A percentile compares a stretch with the other conserved stretches of the same genome.
These are phyloP conservation scores for Lordiphosa clarofinis DNA, from an alignment of 1,140 invertebrate species.

Conservation along the genomic window DNA sequence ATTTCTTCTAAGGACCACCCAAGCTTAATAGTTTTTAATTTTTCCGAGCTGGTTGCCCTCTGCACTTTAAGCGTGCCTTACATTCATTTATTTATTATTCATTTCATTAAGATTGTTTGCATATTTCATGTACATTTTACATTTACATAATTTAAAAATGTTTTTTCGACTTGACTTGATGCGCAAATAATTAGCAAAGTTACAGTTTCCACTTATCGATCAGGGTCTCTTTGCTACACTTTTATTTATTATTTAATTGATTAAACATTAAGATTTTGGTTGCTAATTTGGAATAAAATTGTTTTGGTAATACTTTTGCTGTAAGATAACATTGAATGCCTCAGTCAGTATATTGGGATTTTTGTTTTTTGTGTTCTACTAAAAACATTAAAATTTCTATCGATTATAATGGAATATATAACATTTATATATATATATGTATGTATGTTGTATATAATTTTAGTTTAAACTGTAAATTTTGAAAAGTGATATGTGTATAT, in stretches of 20 bases:
- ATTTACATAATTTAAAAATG: slow-evolving; percentile 27
- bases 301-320: slow-evolving; percentile 38
- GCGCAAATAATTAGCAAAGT: slow-evolving; percentile 15
- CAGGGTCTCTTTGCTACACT: slow-evolving; percentile 16
- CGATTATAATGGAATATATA: slow-evolving; percentile 25
- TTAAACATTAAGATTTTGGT: slow-evolving; percentile 33
- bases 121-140: slow-evolving; percentile 5
- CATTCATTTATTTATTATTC: slow-evolving; percentile 23
- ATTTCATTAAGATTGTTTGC: slow-evolving; percentile 14
- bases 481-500: slow-evolving; percentile 59
- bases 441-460: slow-evolving; percentile 2
- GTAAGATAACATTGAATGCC: slow-evolving; percentile 69
- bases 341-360: slow-evolving; percentile 63
- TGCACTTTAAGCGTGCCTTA: slow-evolving; percentile 48
- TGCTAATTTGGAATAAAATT: slow-evolving; percentile 28
- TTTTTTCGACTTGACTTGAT: slow-evolving; percentile 38
- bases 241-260: slow-evolving; percentile 4
- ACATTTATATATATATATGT: slow-evolving; percentile 17
- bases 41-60: slow-evolving; percentile 16
- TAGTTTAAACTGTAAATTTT: slow-evolving; percentile 21
- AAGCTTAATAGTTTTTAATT: no score
- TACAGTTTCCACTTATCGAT: not conserved
- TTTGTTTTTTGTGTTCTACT: slow-evolving; percentile 30
- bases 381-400: slow-evolving; percentile 47
- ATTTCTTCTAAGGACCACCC: no score